Conservation (phyloP, 2,797 vertebrate species). For the Synaphobranchus kaupii region DNA sequence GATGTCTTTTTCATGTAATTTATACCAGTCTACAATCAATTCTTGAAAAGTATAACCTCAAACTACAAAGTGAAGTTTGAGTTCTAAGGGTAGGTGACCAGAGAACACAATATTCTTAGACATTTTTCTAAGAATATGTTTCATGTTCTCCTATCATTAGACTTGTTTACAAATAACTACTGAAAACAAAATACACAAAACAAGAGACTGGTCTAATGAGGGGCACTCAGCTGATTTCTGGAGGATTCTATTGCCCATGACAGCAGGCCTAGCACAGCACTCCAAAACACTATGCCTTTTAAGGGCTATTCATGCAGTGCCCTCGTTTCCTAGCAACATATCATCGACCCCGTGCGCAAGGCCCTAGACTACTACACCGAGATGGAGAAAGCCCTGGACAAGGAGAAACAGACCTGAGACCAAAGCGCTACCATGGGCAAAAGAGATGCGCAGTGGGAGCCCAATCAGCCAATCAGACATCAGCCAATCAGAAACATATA, state of each 20-base stretch:
- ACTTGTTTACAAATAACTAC: background rate
- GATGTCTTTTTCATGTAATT: background rate
- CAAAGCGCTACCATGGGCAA: constrained; percentile 54
- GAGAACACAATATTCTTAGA: background rate
- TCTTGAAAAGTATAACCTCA: background rate
- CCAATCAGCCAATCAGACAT: background rate
- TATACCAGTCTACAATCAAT: background rate
- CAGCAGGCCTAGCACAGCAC: background rate
- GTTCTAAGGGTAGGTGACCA: background rate
- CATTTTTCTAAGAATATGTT: background rate
- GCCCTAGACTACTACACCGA: constrained; percentile 79
- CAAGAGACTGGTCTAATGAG: background rate
- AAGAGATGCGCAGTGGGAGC: background rate
- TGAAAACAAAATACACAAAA: background rate
- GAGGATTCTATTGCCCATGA: background rate
- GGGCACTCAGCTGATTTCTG: background rate
- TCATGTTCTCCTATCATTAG: background rate
- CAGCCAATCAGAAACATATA: background rate
- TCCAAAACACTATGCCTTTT: background rate
- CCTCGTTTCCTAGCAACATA: constrained; percentile 69
- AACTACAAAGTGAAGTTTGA: background rate
- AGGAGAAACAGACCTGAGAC: constrained; percentile 64
- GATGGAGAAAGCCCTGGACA: constrained; percentile 78
- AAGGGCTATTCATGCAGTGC: constrained; percentile 6
- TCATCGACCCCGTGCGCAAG: constrained; percentile 75